Base-by-base conservation (phyloP, 2,888 invertebrate genomes). In the Patella pellucida region DNA sequence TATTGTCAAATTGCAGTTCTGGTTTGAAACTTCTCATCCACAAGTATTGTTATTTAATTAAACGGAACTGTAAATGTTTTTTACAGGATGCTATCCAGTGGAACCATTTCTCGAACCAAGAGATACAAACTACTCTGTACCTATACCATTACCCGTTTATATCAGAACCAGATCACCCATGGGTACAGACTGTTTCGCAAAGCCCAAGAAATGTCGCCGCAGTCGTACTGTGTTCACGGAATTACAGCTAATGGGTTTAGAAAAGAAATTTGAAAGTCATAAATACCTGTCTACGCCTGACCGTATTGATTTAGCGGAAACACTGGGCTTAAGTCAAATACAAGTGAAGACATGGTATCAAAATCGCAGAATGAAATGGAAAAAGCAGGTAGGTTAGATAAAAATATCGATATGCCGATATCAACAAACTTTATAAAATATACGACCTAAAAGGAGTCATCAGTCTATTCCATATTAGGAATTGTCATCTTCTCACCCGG, bases 291-390 rank as follows among this genome's bases (percentile, higher is more conserved):
- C 91, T 2, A 92, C 92, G 0, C 91, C 91, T 0, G 92, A 92
- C 74, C 79, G 92, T 54, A 84, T 90, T 11, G 91, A 91, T 52
- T 82, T 92, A 71, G 92, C 92, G 3, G 87, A 89, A 19, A 86
- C 86, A 3, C 83, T 92, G n/a, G 91, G 91, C 0, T 86, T 92
- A 52, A 90, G 90, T 0, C 92, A 92, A 81, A 87, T 92, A 9
- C 92, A 92, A 79, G 91, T 92, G 19, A 92, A 92, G 81, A 92
- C 92, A 0, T 92, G 92, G 92, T 92, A 92, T 82, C 92, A 92
- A 83, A 92, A 92, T 83, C 78, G 92, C 69, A 81, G 92, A 69
- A 92, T 92, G 92, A 92, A 92, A 81, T 92, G 92, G 92, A 92
- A 92, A 81, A 92, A 92, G 83, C 90, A 91, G 88, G 92, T 91